Percentiles rank a stretch among this genome's conserved stretches.
Evolutionary conservation across 1,140 invertebrate genomes (phyloP).

Genomic region (Sminthurinus signatus): DNA sequence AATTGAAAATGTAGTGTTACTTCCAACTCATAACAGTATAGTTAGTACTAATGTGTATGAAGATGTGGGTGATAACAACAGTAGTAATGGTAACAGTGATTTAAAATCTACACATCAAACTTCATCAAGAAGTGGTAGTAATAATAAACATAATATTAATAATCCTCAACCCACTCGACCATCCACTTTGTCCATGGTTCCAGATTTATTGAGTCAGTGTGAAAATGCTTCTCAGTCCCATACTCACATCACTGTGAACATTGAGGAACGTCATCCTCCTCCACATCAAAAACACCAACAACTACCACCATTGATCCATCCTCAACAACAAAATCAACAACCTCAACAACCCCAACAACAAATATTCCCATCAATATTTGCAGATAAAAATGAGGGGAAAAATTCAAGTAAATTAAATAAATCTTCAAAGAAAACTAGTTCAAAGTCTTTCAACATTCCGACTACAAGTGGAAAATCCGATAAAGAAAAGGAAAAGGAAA

Average conservation of each 20-base stretch:
- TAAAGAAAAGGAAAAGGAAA: conserved; percentile 21
- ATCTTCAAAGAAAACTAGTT: background rate
- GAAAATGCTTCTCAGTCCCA: conserved; percentile 24
- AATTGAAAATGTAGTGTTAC: background rate
- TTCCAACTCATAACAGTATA: background rate
- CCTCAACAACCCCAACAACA: conserved; percentile 21
- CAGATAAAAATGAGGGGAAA: conserved; percentile 22
- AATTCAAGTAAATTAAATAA: background rate
- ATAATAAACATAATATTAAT: no score
- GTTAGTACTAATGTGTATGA: background rate
- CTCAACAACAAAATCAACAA: conserved; percentile 18
- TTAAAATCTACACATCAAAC: background rate
- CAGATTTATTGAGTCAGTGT: conserved; percentile 39
- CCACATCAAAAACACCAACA: conserved; percentile 16
- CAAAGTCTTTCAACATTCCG: conserved; percentile 20
- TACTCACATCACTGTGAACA: conserved; percentile 32
- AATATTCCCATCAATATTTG: conserved; percentile 36
- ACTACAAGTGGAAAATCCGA: conserved; percentile 16
- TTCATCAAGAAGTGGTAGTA: background rate
- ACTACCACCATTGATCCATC: no score
- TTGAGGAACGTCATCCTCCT: conserved; percentile 18
- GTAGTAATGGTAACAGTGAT: background rate
- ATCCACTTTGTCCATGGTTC: conserved; percentile 33
- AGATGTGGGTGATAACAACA: background rate
- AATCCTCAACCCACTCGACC: background rate